These are phyloP conservation scores for Antechinus flavipes DNA, from an alignment of 2,113 vertebrate genomes.

Conservation along the genomic window DNA sequence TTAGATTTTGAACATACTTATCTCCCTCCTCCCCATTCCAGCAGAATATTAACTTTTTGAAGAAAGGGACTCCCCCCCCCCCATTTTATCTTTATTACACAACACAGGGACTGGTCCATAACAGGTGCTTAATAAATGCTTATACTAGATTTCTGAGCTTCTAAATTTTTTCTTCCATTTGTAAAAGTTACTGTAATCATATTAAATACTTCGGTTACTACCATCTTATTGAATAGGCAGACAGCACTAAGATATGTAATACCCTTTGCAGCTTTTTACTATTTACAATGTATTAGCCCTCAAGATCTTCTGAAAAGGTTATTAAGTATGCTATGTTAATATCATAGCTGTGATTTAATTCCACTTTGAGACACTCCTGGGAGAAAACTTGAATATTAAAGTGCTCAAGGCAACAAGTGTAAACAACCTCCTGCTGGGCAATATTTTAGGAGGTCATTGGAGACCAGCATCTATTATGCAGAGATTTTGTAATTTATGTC, in stretches of 20 bases:
- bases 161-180: not conserved
- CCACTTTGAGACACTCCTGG: not conserved
- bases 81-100: not conserved
- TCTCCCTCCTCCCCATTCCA: not conserved
- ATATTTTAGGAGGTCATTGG: not conserved
- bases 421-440: not conserved
- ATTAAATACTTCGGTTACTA: not conserved
- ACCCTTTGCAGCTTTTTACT: not conserved
- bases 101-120: not conserved
- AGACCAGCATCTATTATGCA: not conserved
- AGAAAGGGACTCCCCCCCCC: not conserved
- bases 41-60: not conserved
- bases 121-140: not conserved
- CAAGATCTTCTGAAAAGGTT: conserved; percentile 19
- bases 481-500: not conserved
- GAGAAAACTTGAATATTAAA: not conserved
- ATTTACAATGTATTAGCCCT: not conserved
- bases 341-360: not conserved
- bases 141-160: not conserved
- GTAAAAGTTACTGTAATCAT: not conserved
- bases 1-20: not conserved
- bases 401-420: not conserved
- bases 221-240: not conserved
- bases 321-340: not conserved
- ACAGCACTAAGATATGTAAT: not conserved